Base-by-base conservation (phyloP, 2,888 invertebrate genomes). In the Oxyscelio sp. region DNA sequence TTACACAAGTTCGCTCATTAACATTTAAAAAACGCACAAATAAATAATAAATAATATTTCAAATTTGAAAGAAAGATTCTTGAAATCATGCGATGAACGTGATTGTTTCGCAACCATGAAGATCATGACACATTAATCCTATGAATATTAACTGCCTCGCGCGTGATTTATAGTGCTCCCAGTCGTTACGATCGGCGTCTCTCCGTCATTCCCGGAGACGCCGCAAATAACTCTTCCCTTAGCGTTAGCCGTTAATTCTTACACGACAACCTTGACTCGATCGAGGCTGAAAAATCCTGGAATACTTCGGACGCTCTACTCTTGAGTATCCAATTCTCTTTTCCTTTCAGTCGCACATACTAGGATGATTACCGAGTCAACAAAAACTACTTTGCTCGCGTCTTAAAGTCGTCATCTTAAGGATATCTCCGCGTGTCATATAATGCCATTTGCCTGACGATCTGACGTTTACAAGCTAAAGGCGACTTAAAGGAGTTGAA, bases 101-200 rank as follows among this genome's bases (percentile, higher is more conserved):
- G 61, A 81, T 70, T 81, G 63, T 79, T 85, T 71, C 58, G 40
- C 68, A 74, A 52, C 34, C 74, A 66, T 50, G 50, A 70, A 59
- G 71, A 82, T 84, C 85, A 63, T 85, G 89, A 86, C 86, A 86
- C 87, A 87, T 87, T 87, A 87, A 87, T 86, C 78, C 85, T 85
- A 86, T 89, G 89, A 89, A 90, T 90, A 90, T 89, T 89, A 89
- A 90, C 88, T 75, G 75, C 74, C 63, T 17, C 31, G 48, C 61
- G 71, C 83, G 80, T 89, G 90, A 90, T 89, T 90, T 89, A 89
- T 87, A 85, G 71, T 85, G 80, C 80, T 84, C 71, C 54, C 59
- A 82, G 85, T 87, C 87, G 88, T 90, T 89, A 88, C 75, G 65
- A 86, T 84, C 86, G 54, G 85, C 81, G 56, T 68, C 79, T 81